Evolutionary conservation across 2,113 vertebrate species (phyloP).

Genomic region (Eretmochelys imbricata): DNA sequence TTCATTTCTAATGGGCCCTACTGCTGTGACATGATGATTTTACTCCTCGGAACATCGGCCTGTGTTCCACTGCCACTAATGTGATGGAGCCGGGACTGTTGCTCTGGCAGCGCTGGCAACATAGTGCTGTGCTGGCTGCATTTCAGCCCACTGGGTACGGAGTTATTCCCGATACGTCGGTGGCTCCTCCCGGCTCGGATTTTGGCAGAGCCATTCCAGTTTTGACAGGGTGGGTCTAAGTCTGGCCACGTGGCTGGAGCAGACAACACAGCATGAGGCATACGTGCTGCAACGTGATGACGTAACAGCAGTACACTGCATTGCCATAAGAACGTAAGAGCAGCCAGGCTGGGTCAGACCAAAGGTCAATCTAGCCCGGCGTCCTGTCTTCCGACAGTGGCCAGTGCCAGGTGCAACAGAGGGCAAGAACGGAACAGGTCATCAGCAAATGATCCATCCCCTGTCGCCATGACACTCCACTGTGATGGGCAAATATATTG

Average conservation of each 20-base stretch:
- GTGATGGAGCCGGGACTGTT: neutral
- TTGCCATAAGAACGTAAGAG: too few species aligned
- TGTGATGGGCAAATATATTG: neutral
- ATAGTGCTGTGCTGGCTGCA: fast-evolving
- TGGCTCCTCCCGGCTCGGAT: neutral
- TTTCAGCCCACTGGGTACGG: fast-evolving
- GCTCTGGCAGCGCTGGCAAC: neutral
- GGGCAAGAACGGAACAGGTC: too few species aligned
- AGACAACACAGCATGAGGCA: neutral
- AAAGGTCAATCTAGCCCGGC: too few species aligned
- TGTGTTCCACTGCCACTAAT: neutral
- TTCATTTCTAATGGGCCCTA: slow-evolving; percentile 73
- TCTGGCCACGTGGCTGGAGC: neutral
- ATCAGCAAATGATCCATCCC: too few species aligned
- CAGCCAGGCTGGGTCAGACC: too few species aligned
- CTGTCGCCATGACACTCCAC: neutral
- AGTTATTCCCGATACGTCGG: fast-evolving
- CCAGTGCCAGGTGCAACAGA: too few species aligned
- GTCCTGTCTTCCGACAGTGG: too few species aligned
- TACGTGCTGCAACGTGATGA: neutral
- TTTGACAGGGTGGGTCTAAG: neutral
- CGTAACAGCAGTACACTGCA: neutral
- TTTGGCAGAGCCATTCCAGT: neutral
- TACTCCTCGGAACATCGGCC: neutral
- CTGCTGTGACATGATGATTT: slow-evolving; percentile 60